Base-by-base conservation (phyloP, 1,140 invertebrate species). In the Drosophila littoralis region DNA sequence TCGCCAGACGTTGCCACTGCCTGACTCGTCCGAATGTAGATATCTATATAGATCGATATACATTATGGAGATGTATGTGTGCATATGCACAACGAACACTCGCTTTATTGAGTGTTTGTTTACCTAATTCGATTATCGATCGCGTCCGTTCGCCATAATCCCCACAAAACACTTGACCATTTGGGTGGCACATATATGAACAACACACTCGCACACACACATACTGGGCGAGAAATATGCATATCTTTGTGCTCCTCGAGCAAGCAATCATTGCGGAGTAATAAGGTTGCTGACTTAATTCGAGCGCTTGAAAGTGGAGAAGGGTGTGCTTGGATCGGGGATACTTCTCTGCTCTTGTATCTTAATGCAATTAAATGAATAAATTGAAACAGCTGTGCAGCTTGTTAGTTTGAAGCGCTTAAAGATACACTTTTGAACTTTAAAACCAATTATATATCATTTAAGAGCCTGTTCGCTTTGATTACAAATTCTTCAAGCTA, bases 101-200 rank as follows among this genome's bases (percentile, higher is more conserved):
- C 83, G 83, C 83, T 78, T 83, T 46, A 84, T 89, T 51, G 80
- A 88, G 83, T 88, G 83, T 88, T 88, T 88, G 81, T 88, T 88
- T 88, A 88, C 83, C 83, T 88, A 88, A 88, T 88, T 88, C 83
- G 83, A 88, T 88, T 88, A 88, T 84, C 80, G 84, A 89, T 77
- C 83, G 84, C 84, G 84, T 88, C 83, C 83, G 83, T 86, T 89
- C 84, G 77, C 84, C 79, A 89, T 86, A 86, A 86, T 86, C 83
- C 22, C 22, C 84, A 70, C 66, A 79, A 81, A 79, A 75, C 83
- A 86, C 83, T 86, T 86, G 83, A 86, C 83, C 83, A 86, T 79
- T 86, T 86, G 83, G 83, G 83, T 86, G 83, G 83, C 84, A 79
- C 84, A 71, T 45, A 73, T 40, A 71, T 51, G 40, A 40, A 38